Evolutionary conservation across 2,113 vertebrate species (phyloP).

Genomic region (Ptychochromis oligacanthus): DNA sequence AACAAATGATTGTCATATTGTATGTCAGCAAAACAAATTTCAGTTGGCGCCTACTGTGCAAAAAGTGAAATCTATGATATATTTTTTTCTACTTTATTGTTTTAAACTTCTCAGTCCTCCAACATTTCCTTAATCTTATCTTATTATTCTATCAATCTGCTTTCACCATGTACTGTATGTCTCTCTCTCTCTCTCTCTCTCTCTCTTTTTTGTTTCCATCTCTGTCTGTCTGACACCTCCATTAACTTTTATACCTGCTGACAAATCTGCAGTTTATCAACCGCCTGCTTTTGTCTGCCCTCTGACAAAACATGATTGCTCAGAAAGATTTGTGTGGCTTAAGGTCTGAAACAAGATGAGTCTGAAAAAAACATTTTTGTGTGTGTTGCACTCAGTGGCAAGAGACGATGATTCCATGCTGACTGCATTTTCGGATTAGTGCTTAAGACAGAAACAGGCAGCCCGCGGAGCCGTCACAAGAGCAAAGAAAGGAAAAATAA

Average conservation of each 20-base stretch:
- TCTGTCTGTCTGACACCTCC: background rate
- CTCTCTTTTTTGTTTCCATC: background rate
- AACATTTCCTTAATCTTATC: background rate
- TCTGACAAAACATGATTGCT: background rate
- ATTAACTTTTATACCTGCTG: background rate
- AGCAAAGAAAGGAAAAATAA: background rate
- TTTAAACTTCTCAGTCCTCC: background rate
- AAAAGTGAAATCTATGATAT: background rate
- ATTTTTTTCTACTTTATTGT: background rate
- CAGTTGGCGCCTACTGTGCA: background rate
- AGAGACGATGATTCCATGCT: background rate
- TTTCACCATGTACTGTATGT: background rate
- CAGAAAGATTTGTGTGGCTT: background rate
- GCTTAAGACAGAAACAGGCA: constrained; percentile 23
- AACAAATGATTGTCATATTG: constrained; percentile 52
- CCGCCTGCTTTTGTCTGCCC: background rate
- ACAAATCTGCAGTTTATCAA: background rate
- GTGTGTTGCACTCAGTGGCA: background rate
- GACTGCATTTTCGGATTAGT: constrained; percentile 17
- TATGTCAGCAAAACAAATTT: constrained; percentile 30
- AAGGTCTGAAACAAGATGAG: background rate
- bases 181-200: rapidly evolving
- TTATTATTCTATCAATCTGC: background rate
- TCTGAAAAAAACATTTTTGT: background rate
- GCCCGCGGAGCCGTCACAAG: background rate